Conservation (phyloP, 2,797 vertebrate species). For the Hydrocynus forskahlii region DNA sequence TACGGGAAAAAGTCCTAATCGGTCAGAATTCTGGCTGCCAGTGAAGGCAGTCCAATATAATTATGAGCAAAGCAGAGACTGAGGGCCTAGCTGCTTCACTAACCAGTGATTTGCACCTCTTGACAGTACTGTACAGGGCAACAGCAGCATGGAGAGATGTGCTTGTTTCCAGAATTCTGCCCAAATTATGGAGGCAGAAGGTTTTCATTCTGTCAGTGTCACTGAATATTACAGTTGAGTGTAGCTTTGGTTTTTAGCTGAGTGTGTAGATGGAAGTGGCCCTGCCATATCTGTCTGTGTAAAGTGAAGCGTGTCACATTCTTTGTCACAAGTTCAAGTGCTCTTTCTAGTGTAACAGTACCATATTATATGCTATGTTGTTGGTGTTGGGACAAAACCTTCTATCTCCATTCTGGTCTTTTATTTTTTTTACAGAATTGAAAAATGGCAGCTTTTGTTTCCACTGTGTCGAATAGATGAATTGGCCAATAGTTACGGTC, state of each 20-base stretch:
- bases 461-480: no score
- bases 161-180: conserved; percentile 30
- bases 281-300: neutral
- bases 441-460: no score
- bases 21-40: conserved; percentile 58
- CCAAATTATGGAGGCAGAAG: conserved; percentile 36
- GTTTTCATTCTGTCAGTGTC: conserved; percentile 4
- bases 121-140: conserved; percentile 42
- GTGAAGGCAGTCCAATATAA: conserved; percentile 53
- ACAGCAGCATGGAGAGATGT: conserved; percentile 45
- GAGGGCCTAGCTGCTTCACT: conserved; percentile 48
- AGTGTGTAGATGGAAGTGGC: neutral
- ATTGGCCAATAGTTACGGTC: no score
- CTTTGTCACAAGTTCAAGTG: neutral
- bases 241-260: conserved; percentile 4
- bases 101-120: conserved; percentile 61
- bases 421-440: no score
- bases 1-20: conserved; percentile 63
- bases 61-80: conserved; percentile 45
- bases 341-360: neutral
- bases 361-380: neutral
- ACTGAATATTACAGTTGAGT: conserved; percentile 2
- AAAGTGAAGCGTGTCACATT: neutral
- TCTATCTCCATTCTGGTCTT: no score
- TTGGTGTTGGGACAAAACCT: neutral